Conservation (phyloP, 2,113 vertebrate species). For the Clupea harengus region DNA sequence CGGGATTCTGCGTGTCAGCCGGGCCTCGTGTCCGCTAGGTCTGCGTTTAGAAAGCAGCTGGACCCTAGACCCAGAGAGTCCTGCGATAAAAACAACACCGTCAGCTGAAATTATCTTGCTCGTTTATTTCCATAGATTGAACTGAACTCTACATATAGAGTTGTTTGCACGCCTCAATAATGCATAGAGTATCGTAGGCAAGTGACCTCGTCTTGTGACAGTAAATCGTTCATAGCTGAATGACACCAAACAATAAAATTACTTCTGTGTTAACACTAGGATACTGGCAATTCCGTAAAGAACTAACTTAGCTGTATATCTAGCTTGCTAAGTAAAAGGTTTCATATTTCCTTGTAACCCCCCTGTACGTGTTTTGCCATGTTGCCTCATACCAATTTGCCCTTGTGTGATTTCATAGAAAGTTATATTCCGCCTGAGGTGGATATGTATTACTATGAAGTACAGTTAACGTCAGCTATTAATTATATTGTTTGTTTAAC, state of each 20-base stretch:
- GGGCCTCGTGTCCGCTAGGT: slow-evolving; percentile 70
- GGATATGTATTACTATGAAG: no score
- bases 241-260: no score
- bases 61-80: slow-evolving; percentile 73
- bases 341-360: background rate
- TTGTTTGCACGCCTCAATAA: no score
- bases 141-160: no score
- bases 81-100: slow-evolving; percentile 52
- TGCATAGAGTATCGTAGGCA: no score
- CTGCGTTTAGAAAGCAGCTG: slow-evolving; percentile 73
- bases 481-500: background rate
- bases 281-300: no score
- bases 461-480: background rate
- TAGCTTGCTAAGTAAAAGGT: background rate
- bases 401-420: background rate
- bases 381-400: background rate
- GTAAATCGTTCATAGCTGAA: no score
- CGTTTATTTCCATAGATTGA: no score
- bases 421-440: background rate
- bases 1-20: slow-evolving; percentile 66
- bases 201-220: no score
- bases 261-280: no score
- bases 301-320: no score
- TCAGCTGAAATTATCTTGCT: background rate
- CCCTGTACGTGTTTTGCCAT: background rate